Conservation (phyloP, 2,113 vertebrate species). For the Rousettus leschenaultii region DNA sequence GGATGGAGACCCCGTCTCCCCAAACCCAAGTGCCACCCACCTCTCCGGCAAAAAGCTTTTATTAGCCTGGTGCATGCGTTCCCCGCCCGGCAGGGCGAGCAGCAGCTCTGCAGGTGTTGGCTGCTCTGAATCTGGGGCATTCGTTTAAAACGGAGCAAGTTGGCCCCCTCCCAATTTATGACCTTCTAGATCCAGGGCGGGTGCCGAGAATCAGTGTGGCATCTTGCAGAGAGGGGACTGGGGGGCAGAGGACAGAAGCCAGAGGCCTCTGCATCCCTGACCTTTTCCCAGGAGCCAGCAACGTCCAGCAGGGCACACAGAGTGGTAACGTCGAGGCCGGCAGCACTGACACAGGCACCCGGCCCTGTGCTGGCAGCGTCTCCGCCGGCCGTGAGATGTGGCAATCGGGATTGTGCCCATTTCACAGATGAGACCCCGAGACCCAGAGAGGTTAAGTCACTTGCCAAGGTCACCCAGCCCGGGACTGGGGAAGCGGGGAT, state of each 20-base stretch:
- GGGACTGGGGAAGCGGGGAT: not conserved
- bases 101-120: not conserved
- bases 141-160: not conserved
- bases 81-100: fast-evolving
- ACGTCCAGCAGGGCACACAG: not conserved
- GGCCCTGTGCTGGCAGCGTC: not conserved
- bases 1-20: not conserved
- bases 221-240: not conserved
- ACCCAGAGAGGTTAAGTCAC: not conserved
- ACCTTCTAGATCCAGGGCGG: not conserved
- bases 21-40: fast-evolving
- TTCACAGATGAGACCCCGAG: not conserved
- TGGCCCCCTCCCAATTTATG: not conserved
- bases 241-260: not conserved
- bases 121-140: not conserved
- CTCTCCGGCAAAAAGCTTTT: not conserved
- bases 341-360: not conserved
- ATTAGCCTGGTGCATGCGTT: fast-evolving
- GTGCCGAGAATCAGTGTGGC: not conserved
- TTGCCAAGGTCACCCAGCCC: not conserved
- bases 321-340: not conserved
- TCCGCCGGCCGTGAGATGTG: fast-evolving
- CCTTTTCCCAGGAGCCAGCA: not conserved
- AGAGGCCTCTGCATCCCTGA: not conserved
- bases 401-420: fast-evolving